Conservation (phyloP, 1,140 invertebrate species). For the Cotesia glomerata region DNA sequence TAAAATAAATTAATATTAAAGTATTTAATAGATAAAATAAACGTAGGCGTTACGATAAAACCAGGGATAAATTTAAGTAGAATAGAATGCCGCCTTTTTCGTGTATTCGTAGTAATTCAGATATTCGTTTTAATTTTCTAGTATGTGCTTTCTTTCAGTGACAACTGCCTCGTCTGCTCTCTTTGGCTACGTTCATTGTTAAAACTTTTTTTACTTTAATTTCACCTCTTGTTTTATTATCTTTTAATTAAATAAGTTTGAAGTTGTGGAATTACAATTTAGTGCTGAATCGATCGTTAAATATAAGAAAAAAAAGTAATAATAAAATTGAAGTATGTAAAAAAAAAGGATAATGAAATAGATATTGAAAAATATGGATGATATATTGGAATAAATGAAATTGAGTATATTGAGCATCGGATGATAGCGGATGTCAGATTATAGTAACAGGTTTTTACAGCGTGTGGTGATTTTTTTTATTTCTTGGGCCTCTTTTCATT, state of each 20-base stretch:
- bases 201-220: not conserved
- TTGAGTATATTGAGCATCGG: too few relatives aligned
- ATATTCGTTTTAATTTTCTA: slow-evolving; percentile 3
- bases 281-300: too few relatives aligned
- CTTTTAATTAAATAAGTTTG: not conserved
- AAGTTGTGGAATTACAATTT: too few relatives aligned
- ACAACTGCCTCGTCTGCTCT: not conserved
- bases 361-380: too few relatives aligned
- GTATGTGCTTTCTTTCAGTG: not conserved
- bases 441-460: too few relatives aligned
- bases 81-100: slow-evolving; percentile 8
- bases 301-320: too few relatives aligned
- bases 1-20: too few relatives aligned
- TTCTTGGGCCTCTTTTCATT: slow-evolving; percentile 34
- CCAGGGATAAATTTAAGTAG: not conserved
- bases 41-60: slow-evolving; percentile 7
- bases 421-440: too few relatives aligned
- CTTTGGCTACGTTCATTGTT: not conserved
- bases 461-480: not conserved
- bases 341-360: too few relatives aligned
- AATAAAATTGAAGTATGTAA: too few relatives aligned
- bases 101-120: not conserved
- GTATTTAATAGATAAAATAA: slow-evolving; percentile 5
- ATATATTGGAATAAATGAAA: too few relatives aligned
- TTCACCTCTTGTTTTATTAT: not conserved